Evolutionary conservation across 2,113 vertebrate genomes (phyloP).

Genomic region (Spea multiplicata): DNA sequence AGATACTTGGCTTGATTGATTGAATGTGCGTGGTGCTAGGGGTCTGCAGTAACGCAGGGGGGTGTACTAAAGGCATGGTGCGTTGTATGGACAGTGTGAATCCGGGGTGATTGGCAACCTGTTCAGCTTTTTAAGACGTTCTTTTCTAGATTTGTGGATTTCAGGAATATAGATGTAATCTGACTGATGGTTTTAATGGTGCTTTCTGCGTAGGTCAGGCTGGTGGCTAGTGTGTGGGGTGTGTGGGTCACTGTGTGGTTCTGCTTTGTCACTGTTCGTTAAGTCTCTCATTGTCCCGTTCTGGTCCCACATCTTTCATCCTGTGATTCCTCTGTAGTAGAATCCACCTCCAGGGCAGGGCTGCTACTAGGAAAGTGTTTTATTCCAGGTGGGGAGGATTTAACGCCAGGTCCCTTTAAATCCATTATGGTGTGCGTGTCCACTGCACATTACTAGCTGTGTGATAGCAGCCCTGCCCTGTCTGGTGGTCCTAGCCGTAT

Average conservation of each 20-base stretch:
- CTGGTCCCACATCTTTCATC: slow-evolving; percentile 18
- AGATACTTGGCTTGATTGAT: no score
- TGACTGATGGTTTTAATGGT: neutral
- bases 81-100: no score
- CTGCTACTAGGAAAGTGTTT: slow-evolving; percentile 5
- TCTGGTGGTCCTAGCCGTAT: neutral
- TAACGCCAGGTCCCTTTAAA: neutral
- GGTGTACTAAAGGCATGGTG: no score
- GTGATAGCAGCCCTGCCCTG: slow-evolving; percentile 25
- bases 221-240: neutral
- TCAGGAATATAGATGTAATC: neutral
- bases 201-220: neutral
- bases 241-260: neutral
- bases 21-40: no score
- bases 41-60: no score
- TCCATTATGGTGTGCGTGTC: neutral
- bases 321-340: slow-evolving; percentile 15
- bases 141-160: neutral
- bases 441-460: neutral
- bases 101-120: no score
- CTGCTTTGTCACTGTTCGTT: neutral
- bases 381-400: neutral
- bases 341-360: slow-evolving; percentile 10
- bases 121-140: no score
- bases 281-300: slow-evolving; percentile 26